These are phyloP conservation scores for Gastrophysa polygoni DNA, from an alignment of 2,888 invertebrate species.

Conservation along the genomic window DNA sequence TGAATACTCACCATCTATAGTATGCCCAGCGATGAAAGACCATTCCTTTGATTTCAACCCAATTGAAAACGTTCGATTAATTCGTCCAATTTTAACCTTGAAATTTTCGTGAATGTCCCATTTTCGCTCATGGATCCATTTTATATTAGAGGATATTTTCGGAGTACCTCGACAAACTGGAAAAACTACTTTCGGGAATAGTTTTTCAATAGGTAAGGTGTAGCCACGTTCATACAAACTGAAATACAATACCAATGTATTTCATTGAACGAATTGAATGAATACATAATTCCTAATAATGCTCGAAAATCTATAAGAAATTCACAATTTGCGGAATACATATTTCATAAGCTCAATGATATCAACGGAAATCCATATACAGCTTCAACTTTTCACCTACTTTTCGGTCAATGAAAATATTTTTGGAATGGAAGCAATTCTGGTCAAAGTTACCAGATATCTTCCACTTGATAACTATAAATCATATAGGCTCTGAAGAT, in stretches of 20 bases:
- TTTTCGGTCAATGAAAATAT: no score
- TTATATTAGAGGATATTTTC: conserved; percentile 70
- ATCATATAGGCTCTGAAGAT: no score
- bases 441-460: no score
- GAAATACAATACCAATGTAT: conserved; percentile 24
- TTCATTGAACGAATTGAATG: no score
- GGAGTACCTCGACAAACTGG: conserved; percentile 74
- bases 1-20: conserved; percentile 67
- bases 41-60: conserved; percentile 61
- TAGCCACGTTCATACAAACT: conserved; percentile 80
- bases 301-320: no score
- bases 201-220: conserved; percentile 72
- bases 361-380: no score
- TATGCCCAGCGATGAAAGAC: conserved; percentile 78
- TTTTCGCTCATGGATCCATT: conserved; percentile 85
- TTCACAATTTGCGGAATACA: no score
- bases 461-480: no score
- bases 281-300: no score
- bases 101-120: conserved; percentile 58
- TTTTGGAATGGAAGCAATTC: no score
- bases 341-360: no score
- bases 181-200: conserved; percentile 77
- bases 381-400: no score
- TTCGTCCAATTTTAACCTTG: conserved; percentile 8
- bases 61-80: conserved; percentile 12